Evolutionary conservation across 2,113 vertebrate genomes (phyloP).

Genomic region (Oreotrochilus melanogaster): DNA sequence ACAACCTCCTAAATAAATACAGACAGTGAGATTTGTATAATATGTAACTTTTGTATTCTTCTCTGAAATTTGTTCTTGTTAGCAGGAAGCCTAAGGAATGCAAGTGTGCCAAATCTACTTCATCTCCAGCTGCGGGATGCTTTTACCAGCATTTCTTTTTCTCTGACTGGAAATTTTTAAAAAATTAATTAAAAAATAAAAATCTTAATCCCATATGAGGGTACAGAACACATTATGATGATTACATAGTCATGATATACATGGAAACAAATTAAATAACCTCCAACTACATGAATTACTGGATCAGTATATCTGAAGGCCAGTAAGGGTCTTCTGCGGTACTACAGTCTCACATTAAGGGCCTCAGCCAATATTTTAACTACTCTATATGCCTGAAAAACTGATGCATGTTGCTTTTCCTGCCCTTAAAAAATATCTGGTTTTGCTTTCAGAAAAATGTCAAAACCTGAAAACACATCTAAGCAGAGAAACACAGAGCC

Average conservation of each 20-base stretch:
- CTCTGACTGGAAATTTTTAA: neutral
- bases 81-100: constrained; percentile 20
- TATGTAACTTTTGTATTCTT: neutral
- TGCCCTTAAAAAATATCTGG: neutral
- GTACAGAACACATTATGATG: neutral
- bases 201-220: neutral
- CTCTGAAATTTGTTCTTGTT: constrained; percentile 18
- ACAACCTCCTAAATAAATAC: constrained; percentile 43
- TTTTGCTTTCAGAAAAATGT: neutral
- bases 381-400: neutral
- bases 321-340: neutral
- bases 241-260: neutral
- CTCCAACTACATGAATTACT: neutral
- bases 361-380: neutral
- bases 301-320: neutral
- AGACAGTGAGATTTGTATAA: constrained; percentile 28
- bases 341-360: neutral
- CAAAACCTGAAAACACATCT: neutral
- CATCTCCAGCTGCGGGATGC: neutral
- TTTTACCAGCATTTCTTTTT: neutral
- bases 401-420: neutral
- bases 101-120: neutral
- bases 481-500: neutral
- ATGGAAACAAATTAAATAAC: neutral
- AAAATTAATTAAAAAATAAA: neutral